These are phyloP conservation scores for Cataglyphis livida DNA, from an alignment of 2,888 invertebrate species.

Conservation along the genomic window DNA sequence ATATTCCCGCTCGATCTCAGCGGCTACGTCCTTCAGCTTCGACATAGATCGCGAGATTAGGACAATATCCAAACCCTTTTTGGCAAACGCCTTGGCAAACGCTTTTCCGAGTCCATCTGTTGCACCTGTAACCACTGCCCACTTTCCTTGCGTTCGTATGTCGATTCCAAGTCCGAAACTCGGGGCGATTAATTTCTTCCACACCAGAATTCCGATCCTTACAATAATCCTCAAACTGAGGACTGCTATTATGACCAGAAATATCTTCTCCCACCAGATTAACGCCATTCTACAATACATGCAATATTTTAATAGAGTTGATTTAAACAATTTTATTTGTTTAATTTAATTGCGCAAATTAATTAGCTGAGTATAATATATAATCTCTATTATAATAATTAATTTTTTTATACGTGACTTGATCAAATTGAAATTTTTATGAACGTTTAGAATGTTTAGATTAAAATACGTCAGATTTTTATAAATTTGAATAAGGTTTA, in stretches of 20 bases:
- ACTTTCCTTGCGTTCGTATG: slow-evolving; percentile 80
- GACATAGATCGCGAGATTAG: slow-evolving; percentile 92
- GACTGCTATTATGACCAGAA: slow-evolving; percentile 79
- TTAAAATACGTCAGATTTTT: neutral
- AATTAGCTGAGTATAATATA: neutral
- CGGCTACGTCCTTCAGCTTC: slow-evolving; percentile 91
- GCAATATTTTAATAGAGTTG: neutral
- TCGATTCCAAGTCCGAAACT: slow-evolving; percentile 81
- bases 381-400: neutral
- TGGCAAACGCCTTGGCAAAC: slow-evolving; percentile 92
- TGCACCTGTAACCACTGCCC: slow-evolving; percentile 92
- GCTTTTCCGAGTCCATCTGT: slow-evolving; percentile 97
- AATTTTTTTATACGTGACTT: neutral
- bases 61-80: slow-evolving; percentile 91
- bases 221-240: slow-evolving; percentile 80
- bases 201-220: slow-evolving; percentile 73
- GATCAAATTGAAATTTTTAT: neutral
- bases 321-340: neutral
- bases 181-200: slow-evolving; percentile 83
- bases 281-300: slow-evolving; percentile 79
- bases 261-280: slow-evolving; percentile 82
- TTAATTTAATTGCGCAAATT: neutral
- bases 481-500: neutral
- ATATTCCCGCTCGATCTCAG: slow-evolving; percentile 90
- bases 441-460: neutral